Percentiles rank a stretch among this genome's conserved stretches.
These are phyloP conservation scores for Acanthochromis polyacanthus DNA, from an alignment of 2,113 vertebrate species.

Conservation along the genomic window DNA sequence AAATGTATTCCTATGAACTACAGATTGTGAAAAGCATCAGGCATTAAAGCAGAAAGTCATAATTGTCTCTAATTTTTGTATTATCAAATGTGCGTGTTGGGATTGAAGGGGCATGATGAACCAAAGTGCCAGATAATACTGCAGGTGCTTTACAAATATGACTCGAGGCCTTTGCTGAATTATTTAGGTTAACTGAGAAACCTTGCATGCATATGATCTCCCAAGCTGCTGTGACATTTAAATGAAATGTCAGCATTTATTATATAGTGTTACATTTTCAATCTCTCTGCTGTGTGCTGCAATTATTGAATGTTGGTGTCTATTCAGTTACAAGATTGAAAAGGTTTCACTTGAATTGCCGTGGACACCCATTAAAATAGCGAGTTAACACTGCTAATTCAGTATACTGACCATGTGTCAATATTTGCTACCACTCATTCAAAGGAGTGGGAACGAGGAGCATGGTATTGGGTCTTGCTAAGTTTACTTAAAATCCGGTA, in stretches of 20 bases:
- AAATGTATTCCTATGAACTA: no score
- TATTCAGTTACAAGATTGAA: background rate
- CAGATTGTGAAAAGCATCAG: no score
- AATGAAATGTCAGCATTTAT: constrained; percentile 46
- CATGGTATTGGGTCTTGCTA: background rate
- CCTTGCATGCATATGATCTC: constrained; percentile 10
- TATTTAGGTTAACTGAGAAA: background rate
- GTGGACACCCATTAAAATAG: no score
- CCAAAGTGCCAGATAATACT: background rate
- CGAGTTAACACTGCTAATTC: constrained; percentile 3
- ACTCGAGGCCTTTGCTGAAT: constrained; percentile 30
- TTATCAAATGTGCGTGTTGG: background rate
- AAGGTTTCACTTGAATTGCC: background rate
- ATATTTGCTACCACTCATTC: constrained; percentile 2
- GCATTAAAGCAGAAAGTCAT: no score
- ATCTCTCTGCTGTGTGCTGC: no score
- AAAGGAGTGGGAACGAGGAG: constrained; percentile 3
- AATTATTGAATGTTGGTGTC: background rate
- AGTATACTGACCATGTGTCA: background rate
- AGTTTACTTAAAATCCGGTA: constrained; percentile 18
- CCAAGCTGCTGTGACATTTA: constrained; percentile 41
- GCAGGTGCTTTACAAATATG: background rate
- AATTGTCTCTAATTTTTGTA: no score
- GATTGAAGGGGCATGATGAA: background rate
- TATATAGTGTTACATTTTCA: background rate